Percentiles rank a stretch among this genome's conserved stretches.
Evolutionary conservation across 2,888 invertebrate genomes (phyloP).

Genomic region (Melinaea menophilus): DNA sequence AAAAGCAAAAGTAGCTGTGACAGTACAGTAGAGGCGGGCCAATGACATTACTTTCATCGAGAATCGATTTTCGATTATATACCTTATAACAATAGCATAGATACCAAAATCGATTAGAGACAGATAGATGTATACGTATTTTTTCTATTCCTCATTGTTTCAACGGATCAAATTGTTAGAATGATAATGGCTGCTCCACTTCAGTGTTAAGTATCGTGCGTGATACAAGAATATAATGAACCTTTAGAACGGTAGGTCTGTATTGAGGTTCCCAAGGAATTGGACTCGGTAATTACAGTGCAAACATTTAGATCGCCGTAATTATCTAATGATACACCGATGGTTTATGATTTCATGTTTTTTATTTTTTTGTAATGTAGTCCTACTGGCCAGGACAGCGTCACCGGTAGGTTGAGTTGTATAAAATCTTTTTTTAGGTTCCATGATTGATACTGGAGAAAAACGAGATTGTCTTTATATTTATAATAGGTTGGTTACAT

Average conservation of each 20-base stretch:
- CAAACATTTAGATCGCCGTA: conserved; percentile 9
- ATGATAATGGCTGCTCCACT: conserved; percentile 27
- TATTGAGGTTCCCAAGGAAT: conserved; percentile 21
- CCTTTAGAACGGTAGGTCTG: conserved; percentile 14
- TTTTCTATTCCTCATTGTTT: conserved; percentile 24
- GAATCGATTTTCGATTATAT: conserved; percentile 37
- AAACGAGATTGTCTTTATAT: no score
- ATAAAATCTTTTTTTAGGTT: no score
- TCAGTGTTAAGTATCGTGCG: conserved; percentile 23
- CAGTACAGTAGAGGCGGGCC: conserved; percentile 62
- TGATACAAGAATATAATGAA: conserved; percentile 30
- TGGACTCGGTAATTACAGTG: conserved; percentile 16
- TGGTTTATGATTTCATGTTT: no score
- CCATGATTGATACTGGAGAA: no score
- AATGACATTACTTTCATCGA: conserved; percentile 54
- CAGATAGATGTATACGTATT: conserved; percentile 28
- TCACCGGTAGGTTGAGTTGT: no score
- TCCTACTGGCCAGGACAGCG: no score
- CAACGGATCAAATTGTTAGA: conserved; percentile 27
- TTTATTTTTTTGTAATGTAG: no score
- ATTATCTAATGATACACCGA: not conserved
- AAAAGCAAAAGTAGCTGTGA: conserved; percentile 71
- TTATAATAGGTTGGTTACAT: no score
- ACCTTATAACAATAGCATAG: conserved; percentile 43
- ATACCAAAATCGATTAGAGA: conserved; percentile 38